Conservation (phyloP, 1,140 invertebrate species). For the Solenopsis invicta region DNA sequence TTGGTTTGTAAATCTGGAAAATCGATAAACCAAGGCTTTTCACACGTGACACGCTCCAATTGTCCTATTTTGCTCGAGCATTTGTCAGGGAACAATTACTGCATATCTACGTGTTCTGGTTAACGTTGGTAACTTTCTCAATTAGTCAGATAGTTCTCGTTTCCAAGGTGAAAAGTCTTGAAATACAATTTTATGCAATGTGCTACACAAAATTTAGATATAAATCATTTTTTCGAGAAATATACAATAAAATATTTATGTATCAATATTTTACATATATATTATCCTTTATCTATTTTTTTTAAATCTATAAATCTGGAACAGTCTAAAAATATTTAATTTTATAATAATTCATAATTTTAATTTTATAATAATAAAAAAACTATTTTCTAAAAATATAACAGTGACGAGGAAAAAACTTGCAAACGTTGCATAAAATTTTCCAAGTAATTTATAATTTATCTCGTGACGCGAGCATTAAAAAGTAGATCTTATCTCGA, state of each 20-base stretch:
- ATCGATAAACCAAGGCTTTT: slow-evolving; percentile 38
- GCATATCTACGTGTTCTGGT: slow-evolving; percentile 19
- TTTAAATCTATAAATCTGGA: not conserved
- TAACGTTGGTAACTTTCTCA: slow-evolving; percentile 2
- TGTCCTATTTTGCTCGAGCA: slow-evolving; percentile 5
- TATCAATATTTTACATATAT: not conserved
- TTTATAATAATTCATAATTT: not conserved
- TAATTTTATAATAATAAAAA: not conserved
- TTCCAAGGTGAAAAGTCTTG: not conserved
- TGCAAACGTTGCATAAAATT: not conserved
- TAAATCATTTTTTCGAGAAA: not conserved
- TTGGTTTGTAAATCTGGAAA: slow-evolving; percentile 34
- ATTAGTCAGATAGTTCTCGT: not conserved
- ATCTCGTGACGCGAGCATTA: not conserved
- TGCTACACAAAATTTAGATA: not conserved
- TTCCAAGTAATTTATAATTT: not conserved
- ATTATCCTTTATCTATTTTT: not conserved
- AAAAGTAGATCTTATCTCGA: not conserved
- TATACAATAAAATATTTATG: slow-evolving; percentile 22
- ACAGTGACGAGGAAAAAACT: not conserved
- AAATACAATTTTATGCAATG: not conserved
- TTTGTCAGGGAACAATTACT: slow-evolving; percentile 40
- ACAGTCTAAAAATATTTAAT: slow-evolving; percentile 1
- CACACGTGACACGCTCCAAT: slow-evolving; percentile 14
- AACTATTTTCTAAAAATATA: not conserved